Evolutionary conservation across 2,888 invertebrate species (phyloP), one percentile per base, ranked within the genome.

Genomic region (Hypsopygia costalis): DNA sequence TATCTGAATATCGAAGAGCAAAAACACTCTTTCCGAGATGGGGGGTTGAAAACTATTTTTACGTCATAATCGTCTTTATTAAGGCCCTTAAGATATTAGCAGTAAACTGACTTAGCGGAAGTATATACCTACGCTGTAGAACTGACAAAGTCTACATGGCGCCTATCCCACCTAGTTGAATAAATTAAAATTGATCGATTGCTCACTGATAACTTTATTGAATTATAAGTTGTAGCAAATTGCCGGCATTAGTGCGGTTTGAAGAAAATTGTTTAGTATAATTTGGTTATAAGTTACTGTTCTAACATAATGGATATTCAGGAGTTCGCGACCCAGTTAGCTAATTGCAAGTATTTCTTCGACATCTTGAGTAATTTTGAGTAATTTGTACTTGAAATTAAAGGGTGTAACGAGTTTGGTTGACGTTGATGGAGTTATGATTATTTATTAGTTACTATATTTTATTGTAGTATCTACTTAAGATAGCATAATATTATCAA

Each of bases 141-240:
- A n/a, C n/a, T n/a, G n/a, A n/a, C n/a, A 9, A 10, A 11, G 9
- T 5, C 10, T 31, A 36, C 34, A 38, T 36, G 46, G 40, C 46
- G 49, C 46, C 44, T 22, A 36, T 42, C 39, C 30, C 34, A 29
- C 30, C 16, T 33, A 43, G 36, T 38, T 43, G 37, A 33, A 27
- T 39, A 36, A 36, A 44, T 44, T 44, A 49, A 41, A 36, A 37
- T 31, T 36, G 16, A 25, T 29, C 22, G 29, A 35, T 27, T 25
- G 33, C 37, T 30, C 40, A 33, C 36, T 47, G 44, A 51, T 47
- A 38, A 34, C 46, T 47, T 44, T 44, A 51, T 51, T 51, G 43
- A 51, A 47, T 44, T 41, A 43, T 39, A 39, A 27, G 36, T 27
- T 28, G 39, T 6, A 38, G 16, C 25, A 25, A 25, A 25, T 25